Conservation (phyloP, 2,797 vertebrate genomes). For the Triplophysa yarkandensis region DNA sequence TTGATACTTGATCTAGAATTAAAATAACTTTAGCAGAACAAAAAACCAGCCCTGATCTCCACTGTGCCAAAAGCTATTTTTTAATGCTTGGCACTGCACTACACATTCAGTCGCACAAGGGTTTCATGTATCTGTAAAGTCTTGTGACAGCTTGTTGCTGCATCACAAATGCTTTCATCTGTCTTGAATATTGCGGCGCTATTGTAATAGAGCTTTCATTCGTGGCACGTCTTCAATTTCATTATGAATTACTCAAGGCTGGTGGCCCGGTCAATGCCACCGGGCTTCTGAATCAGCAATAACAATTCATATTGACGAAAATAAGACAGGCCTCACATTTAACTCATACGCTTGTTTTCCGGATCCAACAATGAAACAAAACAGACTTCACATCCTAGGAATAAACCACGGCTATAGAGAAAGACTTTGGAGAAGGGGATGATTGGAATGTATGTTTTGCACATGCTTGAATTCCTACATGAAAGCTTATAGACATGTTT, state of each 20-base stretch:
- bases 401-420: conserved; percentile 21
- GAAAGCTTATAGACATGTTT: conserved; percentile 37
- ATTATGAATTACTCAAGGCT: conserved; percentile 16
- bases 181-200: conserved; percentile 1
- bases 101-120: not conserved
- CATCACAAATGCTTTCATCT: not conserved
- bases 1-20: no score
- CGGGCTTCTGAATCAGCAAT: conserved; percentile 38
- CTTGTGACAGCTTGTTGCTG: conserved; percentile 38
- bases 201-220: conserved; percentile 29
- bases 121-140: conserved; percentile 14
- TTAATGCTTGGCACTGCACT: not conserved
- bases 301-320: conserved; percentile 17
- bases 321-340: conserved; percentile 12
- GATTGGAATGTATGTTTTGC: conserved; percentile 31
- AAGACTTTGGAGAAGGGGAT: conserved; percentile 1
- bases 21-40: no score
- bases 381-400: conserved; percentile 40
- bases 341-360: conserved; percentile 16
- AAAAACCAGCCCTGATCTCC: no score
- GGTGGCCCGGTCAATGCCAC: conserved; percentile 18
- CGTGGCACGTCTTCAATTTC: conserved; percentile 26
- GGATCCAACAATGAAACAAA: conserved; percentile 33
- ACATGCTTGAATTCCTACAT: conserved; percentile 18
- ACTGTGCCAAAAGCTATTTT: no score